Evolutionary conservation across 2,888 invertebrate genomes (phyloP).

Genomic region (Drosophila ezoana): DNA sequence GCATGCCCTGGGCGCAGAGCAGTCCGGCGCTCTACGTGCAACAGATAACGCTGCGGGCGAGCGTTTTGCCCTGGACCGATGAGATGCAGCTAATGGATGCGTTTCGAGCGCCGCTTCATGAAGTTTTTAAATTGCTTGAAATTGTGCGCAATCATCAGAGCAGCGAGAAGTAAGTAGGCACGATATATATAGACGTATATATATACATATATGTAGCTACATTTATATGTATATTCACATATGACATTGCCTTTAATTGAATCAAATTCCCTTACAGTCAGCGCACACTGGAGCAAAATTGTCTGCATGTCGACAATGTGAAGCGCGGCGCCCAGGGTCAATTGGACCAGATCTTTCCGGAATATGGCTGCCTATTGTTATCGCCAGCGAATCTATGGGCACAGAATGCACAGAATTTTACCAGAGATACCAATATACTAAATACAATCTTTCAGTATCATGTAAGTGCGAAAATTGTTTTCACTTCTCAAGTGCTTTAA

Average conservation of each 20-base stretch:
- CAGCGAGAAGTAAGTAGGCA: conserved; percentile 78
- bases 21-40: conserved; percentile 89
- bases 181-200: conserved; percentile 22
- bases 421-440: conserved; percentile 91
- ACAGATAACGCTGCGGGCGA: conserved; percentile 90
- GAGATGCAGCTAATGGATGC: conserved; percentile 94
- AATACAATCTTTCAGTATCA: conserved; percentile 93
- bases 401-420: conserved; percentile 91
- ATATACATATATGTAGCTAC: conserved; percentile 9
- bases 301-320: conserved; percentile 93
- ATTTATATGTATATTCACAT: conserved; percentile 14
- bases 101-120: conserved; percentile 94
- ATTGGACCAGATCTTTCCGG: conserved; percentile 90
- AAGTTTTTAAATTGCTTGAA: conserved; percentile 95
- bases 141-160: conserved; percentile 91
- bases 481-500: conserved; percentile 1
- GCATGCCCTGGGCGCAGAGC: conserved; percentile 87
- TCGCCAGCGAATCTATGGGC: conserved; percentile 98
- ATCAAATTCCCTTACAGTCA: conserved; percentile 85
- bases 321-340: conserved; percentile 86
- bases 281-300: conserved; percentile 91
- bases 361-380: conserved; percentile 95
- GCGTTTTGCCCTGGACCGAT: conserved; percentile 94
- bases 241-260: conserved; percentile 63
- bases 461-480: conserved; percentile 86